phyloP scores from a whole-genome alignment of 2,113 vertebrate genomes.

The Excalfactoria chinensis region DNA sequence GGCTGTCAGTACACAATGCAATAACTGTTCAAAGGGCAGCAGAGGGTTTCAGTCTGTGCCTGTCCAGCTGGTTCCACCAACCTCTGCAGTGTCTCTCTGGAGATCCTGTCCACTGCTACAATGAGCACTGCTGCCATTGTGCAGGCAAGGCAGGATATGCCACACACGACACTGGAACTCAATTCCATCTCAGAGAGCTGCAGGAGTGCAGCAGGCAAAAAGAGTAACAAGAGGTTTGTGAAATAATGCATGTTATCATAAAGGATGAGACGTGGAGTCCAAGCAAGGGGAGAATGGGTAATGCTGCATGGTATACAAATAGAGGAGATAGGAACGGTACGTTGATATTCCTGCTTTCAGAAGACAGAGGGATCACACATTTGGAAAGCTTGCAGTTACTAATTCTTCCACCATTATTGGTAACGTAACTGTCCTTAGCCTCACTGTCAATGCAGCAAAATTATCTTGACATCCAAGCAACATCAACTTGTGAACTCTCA shows the following conservation, averaged over 20 bases:
- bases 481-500: background rate
- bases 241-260: background rate
- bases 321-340: background rate
- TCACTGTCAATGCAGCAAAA: background rate
- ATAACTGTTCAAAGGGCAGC: background rate
- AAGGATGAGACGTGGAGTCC: background rate
- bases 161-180: accelerated
- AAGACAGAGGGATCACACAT: background rate
- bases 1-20: background rate
- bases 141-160: background rate
- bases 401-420: background rate
- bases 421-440: background rate
- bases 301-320: background rate
- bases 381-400: background rate
- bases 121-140: accelerated
- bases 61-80: background rate
- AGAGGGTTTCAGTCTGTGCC: background rate
- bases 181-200: background rate
- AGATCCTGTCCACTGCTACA: background rate
- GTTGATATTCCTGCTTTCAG: background rate
- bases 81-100: background rate
- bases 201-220: background rate
- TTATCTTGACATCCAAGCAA: background rate
- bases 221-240: background rate
- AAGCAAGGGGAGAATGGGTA: background rate